These are phyloP conservation scores for Octodon degus DNA, from an alignment of 2,113 vertebrate species.

Conservation along the genomic window DNA sequence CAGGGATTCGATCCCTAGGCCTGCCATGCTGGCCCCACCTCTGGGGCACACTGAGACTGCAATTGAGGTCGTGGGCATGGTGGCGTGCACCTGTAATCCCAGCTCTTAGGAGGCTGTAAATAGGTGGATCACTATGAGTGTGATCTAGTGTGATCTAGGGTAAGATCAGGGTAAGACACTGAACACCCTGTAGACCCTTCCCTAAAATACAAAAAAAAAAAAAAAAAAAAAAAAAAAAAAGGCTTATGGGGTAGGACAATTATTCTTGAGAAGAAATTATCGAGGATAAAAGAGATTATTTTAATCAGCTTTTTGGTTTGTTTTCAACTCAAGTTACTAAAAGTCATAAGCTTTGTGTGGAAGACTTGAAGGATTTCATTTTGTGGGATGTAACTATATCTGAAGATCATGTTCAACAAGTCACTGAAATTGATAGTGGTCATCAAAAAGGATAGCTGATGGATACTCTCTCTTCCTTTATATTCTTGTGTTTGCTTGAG, in stretches of 20 bases:
- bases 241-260: neutral
- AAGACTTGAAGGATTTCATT: neutral
- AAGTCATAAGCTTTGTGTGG: neutral
- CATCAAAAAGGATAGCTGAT: neutral
- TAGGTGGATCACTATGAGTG: too few species aligned
- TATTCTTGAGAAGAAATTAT: neutral
- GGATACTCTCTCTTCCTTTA: neutral
- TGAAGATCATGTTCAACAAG: neutral
- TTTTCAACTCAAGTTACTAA: neutral
- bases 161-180: too few species aligned
- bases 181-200: too few species aligned
- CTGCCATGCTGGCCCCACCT: too few species aligned
- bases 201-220: too few species aligned
- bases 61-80: too few species aligned
- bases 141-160: too few species aligned
- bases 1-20: too few species aligned
- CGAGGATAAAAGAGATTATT: conserved; percentile 17
- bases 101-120: too few species aligned
- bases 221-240: neutral
- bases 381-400: neutral
- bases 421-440: neutral
- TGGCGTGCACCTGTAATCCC: too few species aligned
- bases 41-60: too few species aligned
- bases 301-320: neutral
- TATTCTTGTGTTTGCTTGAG: neutral